Conservation (phyloP, 2,797 vertebrate species). For the Kryptopterus vitreolus region DNA sequence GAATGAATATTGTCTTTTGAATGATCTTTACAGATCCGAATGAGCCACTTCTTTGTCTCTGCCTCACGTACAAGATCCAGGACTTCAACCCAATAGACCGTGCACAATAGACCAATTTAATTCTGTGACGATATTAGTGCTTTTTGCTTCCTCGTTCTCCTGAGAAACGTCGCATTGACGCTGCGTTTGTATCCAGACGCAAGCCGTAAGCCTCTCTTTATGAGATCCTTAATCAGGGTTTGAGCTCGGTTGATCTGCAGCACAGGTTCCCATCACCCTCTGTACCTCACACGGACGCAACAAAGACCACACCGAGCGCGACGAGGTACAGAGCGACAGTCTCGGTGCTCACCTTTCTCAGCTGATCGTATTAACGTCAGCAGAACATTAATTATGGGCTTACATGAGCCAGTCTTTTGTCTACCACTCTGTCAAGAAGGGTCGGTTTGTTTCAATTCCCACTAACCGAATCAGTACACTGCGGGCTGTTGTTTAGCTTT, state of each 20-base stretch:
- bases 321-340: background rate
- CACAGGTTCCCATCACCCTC: conserved; percentile 40
- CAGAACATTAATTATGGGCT: conserved; percentile 21
- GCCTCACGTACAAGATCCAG: background rate
- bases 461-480: background rate
- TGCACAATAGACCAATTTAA: conserved; percentile 18
- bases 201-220: conserved; percentile 41
- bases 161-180: conserved; percentile 7
- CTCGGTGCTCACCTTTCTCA: conserved; percentile 21
- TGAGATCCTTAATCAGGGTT: conserved; percentile 45
- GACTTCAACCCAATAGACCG: background rate
- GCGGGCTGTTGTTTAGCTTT: conserved; percentile 13
- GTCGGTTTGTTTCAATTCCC: background rate
- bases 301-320: conserved; percentile 38
- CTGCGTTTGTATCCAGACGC: background rate
- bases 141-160: conserved; percentile 16
- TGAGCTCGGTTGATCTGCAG: conserved; percentile 43
- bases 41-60: background rate
- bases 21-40: background rate
- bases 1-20: background rate
- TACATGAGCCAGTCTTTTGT: conserved; percentile 5
- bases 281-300: conserved; percentile 27
- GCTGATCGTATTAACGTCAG: conserved; percentile 5
- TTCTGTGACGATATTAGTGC: conserved; percentile 2
- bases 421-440: background rate